Percentiles rank a stretch among this genome's conserved stretches.
These are phyloP conservation scores for Amphiprion clarkii DNA, from an alignment of 2,797 vertebrate species.

Conservation along the genomic window DNA sequence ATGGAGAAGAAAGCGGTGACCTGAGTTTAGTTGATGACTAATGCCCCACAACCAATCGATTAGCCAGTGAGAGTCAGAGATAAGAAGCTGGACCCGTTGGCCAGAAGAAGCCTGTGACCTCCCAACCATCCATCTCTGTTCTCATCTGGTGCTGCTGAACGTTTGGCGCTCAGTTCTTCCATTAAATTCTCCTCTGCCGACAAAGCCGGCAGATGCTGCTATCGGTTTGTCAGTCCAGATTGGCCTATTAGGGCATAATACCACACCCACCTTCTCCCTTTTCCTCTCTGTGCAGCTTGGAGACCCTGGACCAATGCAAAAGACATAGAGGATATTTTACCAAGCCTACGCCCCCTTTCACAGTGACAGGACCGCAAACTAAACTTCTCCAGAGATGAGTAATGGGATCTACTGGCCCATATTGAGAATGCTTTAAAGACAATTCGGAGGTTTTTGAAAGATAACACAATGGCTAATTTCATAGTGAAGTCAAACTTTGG, in stretches of 20 bases:
- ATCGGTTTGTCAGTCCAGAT: conserved; percentile 82
- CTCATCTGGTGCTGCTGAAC: conserved; percentile 79
- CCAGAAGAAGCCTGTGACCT: conserved; percentile 88
- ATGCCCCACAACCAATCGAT: conserved; percentile 95
- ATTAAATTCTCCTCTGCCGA: conserved; percentile 84
- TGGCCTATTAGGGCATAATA: conserved; percentile 68
- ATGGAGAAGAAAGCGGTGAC: conserved; percentile 65
- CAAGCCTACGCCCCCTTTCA: conserved; percentile 66
- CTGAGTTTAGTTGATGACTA: conserved; percentile 83
- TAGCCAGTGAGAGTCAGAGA: conserved; percentile 89
- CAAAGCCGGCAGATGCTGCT: conserved; percentile 91
- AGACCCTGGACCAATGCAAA: conserved; percentile 59
- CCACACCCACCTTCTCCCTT: conserved; percentile 70
- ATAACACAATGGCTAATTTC: conserved; percentile 80
- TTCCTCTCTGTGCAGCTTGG: conserved; percentile 48
- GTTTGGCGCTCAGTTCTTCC: conserved; percentile 82
- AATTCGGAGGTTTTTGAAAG: conserved; percentile 61
- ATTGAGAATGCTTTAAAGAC: conserved; percentile 76
- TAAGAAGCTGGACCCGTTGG: conserved; percentile 88
- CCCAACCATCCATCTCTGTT: conserved; percentile 93
- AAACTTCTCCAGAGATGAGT: conserved; percentile 82
- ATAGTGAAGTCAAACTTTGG: conserved; percentile 64
- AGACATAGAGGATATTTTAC: conserved; percentile 76
- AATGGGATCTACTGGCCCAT: conserved; percentile 82
- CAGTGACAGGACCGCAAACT: conserved; percentile 74